Base-by-base conservation (phyloP, 2,888 invertebrate species). In the Lithophane socia region DNA sequence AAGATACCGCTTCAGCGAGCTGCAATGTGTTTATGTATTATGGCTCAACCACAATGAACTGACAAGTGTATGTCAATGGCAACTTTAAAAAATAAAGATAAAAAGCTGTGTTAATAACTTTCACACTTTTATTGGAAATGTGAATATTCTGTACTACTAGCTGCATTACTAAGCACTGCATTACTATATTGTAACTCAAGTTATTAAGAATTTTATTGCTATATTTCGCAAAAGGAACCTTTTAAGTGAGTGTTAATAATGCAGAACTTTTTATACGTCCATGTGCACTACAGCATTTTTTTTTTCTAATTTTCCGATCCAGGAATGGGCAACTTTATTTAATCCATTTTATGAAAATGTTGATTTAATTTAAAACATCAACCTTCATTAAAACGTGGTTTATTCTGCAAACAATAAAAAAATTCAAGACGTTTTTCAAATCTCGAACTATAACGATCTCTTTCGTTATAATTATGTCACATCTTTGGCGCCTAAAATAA, bases 401-500 rank as follows among this genome's bases (percentile, higher is more conserved):
- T n/a, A n/a, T n/a, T n/a, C n/a, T n/a, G n/a, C n/a, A n/a, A n/a
- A n/a, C n/a, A n/a, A n/a, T n/a, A n/a, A n/a, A n/a, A n/a, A n/a
- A n/a, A n/a, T n/a, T n/a, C n/a, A n/a, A n/a, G n/a, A n/a, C n/a
- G n/a, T n/a, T n/a, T n/a, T n/a, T n/a, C n/a, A n/a, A n/a, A 29
- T 29, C 29, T 1, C 29, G 29, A 29, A 29, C 29, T 29, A 1
- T 29, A 29, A 29, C 29, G 29, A 29, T 29, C 29, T 29, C 29
- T 29, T 29, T 29, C 29, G 29, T 29, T 29, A 21, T 65, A 79
- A 77, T 79, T 76, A 82, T 79, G 76, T 72, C 79, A 29, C 29
- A 81, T 82, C 73, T 78, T 74, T 78, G 78, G 83, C 79, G 75
- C 75, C 77, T 74, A 86, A 86, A 87, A 87, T 85, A 85, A 88